Percentiles rank a stretch among this genome's conserved stretches.
Conservation (phyloP, 23 tunicate species). For the Trididemnum nubilum region DNA sequence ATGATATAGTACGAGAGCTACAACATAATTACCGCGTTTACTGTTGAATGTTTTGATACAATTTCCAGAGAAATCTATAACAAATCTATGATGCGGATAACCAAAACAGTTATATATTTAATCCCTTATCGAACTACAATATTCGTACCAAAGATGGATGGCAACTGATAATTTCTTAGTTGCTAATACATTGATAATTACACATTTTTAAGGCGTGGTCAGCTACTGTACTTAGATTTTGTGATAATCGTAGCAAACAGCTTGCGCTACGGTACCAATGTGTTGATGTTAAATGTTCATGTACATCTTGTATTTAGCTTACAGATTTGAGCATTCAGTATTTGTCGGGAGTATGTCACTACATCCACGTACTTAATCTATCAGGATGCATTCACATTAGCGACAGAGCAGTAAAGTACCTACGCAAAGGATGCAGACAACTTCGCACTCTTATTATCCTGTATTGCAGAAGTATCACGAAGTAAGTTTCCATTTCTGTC, state of each 20-base stretch:
- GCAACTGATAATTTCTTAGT: too few species aligned
- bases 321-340: conserved; percentile 96
- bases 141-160: too few species aligned
- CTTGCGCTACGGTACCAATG: too few species aligned
- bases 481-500: conserved; percentile 31
- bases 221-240: too few species aligned
- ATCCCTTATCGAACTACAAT: too few species aligned
- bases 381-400: conserved; percentile 94
- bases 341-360: conserved; percentile 94
- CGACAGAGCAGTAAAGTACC: conserved; percentile 85
- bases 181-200: too few species aligned
- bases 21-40: background rate
- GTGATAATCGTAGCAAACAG: too few species aligned
- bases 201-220: too few species aligned
- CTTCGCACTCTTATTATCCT: conserved; percentile 63
- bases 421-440: conserved; percentile 91
- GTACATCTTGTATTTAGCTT: conserved; percentile 64
- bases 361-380: conserved; percentile 71
- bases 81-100: too few species aligned
- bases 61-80: too few species aligned
- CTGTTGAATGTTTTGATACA: background rate
- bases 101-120: too few species aligned
- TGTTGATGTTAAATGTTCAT: too few species aligned
- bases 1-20: background rate
- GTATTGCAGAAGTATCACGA: conserved; percentile 93